Evolutionary conservation across 2,888 invertebrate species (phyloP).

Genomic region (Epinotia demarniana): DNA sequence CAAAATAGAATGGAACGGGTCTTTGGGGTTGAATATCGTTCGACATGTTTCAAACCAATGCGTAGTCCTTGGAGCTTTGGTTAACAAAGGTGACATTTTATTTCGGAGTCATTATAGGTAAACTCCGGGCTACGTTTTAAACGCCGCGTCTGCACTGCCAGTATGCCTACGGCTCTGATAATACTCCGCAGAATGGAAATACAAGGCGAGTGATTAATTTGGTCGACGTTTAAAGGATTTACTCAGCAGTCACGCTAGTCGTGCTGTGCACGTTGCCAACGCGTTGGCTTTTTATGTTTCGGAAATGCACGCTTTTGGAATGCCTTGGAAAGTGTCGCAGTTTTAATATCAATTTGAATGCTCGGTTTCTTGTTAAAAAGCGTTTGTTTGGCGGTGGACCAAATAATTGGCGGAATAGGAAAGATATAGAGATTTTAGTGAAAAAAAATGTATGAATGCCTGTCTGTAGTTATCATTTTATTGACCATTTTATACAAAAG

Average conservation of each 20-base stretch:
- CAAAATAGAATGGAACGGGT: no score
- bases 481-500: no score
- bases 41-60: no score
- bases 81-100: no score
- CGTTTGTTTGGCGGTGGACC: background rate
- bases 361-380: constrained; percentile 12
- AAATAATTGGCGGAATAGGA: background rate
- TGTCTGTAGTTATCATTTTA: no score
- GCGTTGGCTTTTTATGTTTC: constrained; percentile 32
- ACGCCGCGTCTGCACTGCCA: constrained; percentile 52
- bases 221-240: constrained; percentile 70
- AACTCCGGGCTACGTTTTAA: constrained; percentile 13
- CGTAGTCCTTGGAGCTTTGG: no score
- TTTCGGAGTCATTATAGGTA: background rate
- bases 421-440: no score
- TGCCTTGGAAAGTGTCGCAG: constrained; percentile 13
- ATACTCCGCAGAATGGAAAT: constrained; percentile 61
- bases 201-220: constrained; percentile 71
- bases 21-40: no score
- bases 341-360: constrained; percentile 5
- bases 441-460: no score
- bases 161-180: constrained; percentile 59
- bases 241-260: constrained; percentile 69
- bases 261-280: constrained; percentile 53
- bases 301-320: constrained; percentile 6